phyloP scores from a whole-genome alignment of 2,113 vertebrate genomes.

The Numida meleagris region DNA sequence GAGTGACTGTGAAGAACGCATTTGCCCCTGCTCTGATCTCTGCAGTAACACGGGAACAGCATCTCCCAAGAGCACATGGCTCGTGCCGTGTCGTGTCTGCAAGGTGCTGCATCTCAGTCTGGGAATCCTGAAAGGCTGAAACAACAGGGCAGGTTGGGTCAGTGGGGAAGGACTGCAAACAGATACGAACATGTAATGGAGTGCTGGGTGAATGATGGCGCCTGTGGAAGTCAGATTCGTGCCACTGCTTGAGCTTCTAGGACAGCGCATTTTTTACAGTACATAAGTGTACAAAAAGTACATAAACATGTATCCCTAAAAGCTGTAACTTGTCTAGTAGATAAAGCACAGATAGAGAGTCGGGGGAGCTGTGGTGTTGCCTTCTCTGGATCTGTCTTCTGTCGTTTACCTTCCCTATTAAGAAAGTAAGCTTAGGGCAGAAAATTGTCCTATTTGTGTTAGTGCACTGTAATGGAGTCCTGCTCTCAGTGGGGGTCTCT shows the following conservation, averaged over 20 bases:
- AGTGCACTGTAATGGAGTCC: constrained; percentile 13
- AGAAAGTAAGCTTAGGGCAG: constrained; percentile 12
- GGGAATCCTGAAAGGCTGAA: background rate
- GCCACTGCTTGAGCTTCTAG: background rate
- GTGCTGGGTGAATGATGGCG: background rate
- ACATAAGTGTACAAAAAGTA: background rate
- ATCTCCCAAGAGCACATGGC: background rate
- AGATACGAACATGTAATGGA: background rate
- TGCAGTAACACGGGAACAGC: background rate
- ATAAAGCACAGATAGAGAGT: background rate
- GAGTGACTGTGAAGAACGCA: background rate
- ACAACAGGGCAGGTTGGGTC: background rate
- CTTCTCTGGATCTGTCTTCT: background rate
- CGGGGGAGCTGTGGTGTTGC: background rate
- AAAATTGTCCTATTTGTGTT: background rate
- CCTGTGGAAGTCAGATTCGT: background rate
- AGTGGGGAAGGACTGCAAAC: background rate
- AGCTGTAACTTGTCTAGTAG: background rate
- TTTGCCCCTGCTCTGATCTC: background rate
- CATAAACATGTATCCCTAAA: background rate
- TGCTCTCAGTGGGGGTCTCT: background rate
- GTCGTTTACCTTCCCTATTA: constrained; percentile 13
- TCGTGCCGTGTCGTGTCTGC: fast-evolving
- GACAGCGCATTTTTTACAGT: background rate
- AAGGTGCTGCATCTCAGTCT: background rate